Base-by-base conservation (phyloP, 2,797 vertebrate genomes). In the Gila robusta region DNA sequence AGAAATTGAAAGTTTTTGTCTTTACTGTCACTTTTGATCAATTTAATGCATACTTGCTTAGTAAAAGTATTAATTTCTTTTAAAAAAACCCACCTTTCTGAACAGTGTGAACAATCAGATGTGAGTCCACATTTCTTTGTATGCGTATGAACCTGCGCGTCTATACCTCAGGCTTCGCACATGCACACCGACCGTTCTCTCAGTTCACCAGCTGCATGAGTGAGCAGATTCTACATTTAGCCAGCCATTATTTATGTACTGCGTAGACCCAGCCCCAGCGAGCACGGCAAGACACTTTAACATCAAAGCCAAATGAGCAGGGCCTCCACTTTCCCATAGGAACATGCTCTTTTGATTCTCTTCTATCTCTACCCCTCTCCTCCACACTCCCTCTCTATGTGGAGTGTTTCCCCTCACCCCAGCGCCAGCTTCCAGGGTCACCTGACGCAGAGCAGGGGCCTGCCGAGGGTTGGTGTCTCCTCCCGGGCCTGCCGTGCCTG, bases 401-500 rank as follows among this genome's bases (percentile, higher is more conserved):
- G 73, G 74, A 87, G 83, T 84, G 67, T 72, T 70, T 69, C 86
- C 79, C 81, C 87, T 81, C 69, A 73, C 82, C 83, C 74, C 67
- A 73, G 85, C 56, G 71, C 82, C 59, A 87, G 67, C 74, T 82
- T 26, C 69, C 86, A 69, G 86, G 88, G 88, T 89, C 89, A 89
- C 89, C 88, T 88, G 84, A 82, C 87, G 85, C 89, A 88, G 83
- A 78, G 74, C 85, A 78, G 37, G 70, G 87, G 84, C 71, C 90
- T 83, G 66, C 72, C 28, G 78, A 84, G 89, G 87, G 62, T 90
- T 78, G 89, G 19, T 85, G 74, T 86, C 88, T 56, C 83, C 85
- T 88, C 91, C 83, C 91, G 86, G 90, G 90, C 90, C 94, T 92
- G 94, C 92, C 92, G 92, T 92, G 92, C 91, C 89, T 81, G 93